A percentile compares a stretch with the other conserved stretches of the same genome.
phyloP scores from a whole-genome alignment of 1,140 invertebrate species.

The Plodia interpunctella region DNA sequence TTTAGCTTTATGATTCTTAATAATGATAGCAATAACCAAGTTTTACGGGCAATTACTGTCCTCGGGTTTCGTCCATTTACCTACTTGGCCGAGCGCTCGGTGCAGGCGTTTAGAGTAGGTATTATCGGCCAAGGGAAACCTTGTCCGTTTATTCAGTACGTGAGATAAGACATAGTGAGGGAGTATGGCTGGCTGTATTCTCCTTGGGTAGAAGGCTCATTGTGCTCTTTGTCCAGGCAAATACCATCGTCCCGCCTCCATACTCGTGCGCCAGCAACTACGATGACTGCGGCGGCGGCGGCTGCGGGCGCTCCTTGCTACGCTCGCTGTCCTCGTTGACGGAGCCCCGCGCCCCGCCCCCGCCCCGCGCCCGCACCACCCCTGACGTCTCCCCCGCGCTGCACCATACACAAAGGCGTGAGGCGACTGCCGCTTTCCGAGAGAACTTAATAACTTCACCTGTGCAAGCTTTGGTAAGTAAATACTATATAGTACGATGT shows the following conservation, averaged over 20 bases:
- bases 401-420: constrained; percentile 16
- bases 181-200: no score
- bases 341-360: constrained; percentile 32
- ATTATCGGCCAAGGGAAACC: no score
- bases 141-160: no score
- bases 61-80: no score
- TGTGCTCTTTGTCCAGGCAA: constrained; percentile 77
- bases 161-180: no score
- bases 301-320: constrained; percentile 56
- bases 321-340: constrained; percentile 64
- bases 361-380: constrained; percentile 18
- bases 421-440: constrained; percentile 37
- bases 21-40: no score
- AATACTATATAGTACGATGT: not conserved
- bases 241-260: constrained; percentile 87
- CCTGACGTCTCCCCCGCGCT: constrained; percentile 12
- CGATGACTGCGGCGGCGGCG: constrained; percentile 79
- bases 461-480: constrained; percentile 37
- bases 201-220: no score
- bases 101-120: no score
- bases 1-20: no score
- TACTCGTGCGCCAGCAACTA: constrained; percentile 86
- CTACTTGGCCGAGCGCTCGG: no score
- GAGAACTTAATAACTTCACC: constrained; percentile 55
- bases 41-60: no score